Evolutionary conservation across 2,797 vertebrate species (phyloP).

Genomic region (Danio kyathit): DNA sequence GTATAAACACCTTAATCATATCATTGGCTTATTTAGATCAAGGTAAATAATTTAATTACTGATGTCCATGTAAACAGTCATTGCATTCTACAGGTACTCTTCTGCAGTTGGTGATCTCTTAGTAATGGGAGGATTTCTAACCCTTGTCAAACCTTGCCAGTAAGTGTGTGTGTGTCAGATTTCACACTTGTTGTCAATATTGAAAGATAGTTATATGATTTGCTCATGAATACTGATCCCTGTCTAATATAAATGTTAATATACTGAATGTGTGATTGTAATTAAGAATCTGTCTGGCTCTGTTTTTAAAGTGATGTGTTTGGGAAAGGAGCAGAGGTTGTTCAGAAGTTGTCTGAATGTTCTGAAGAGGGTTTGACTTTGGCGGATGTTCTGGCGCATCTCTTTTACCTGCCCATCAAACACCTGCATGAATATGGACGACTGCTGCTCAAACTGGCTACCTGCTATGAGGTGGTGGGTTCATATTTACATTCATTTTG

Average conservation of each 20-base stretch:
- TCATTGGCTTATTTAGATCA: too few species aligned
- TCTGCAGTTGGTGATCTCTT: conserved; percentile 87
- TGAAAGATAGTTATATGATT: not conserved
- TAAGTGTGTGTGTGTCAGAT: conserved; percentile 75
- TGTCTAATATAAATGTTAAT: not conserved
- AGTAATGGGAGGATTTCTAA: conserved; percentile 92
- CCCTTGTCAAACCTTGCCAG: conserved; percentile 90
- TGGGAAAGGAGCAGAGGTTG: conserved; percentile 88
- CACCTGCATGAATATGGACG: conserved; percentile 89
- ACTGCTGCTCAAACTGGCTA: conserved; percentile 91
- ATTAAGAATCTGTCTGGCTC: not conserved
- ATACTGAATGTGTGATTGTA: too few species aligned
- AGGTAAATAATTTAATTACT: too few species aligned
- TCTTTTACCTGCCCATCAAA: conserved; percentile 89
- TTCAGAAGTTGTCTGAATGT: conserved; percentile 87
- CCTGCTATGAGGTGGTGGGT: conserved; percentile 94
- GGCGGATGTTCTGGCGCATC: conserved; percentile 83
- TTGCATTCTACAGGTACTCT: conserved; percentile 83
- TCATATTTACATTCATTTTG: too few species aligned
- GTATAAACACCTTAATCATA: too few species aligned
- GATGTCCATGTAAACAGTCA: not conserved
- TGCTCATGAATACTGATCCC: not conserved
- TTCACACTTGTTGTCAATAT: not conserved
- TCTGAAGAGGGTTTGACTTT: conserved; percentile 83
- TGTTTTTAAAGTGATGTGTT: conserved; percentile 83